Percentiles rank a stretch among this genome's conserved stretches.
Evolutionary conservation across 2,888 invertebrate genomes (phyloP).

Genomic region (Coenonympha arcania): DNA sequence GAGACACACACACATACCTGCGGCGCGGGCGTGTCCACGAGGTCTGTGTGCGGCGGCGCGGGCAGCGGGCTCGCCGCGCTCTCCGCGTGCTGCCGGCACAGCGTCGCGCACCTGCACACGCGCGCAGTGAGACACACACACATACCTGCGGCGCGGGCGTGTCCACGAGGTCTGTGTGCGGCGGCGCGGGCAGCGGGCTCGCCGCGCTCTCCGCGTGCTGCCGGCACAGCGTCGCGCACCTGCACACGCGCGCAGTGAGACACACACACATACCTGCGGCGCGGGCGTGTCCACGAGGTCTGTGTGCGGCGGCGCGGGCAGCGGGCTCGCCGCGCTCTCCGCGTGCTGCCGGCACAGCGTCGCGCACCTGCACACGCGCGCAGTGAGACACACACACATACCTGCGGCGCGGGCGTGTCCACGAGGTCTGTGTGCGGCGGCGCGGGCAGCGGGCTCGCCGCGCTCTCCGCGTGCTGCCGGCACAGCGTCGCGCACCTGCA

Average conservation of each 20-base stretch:
- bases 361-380: conserved; percentile 47
- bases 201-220: conserved; percentile 54
- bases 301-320: conserved; percentile 27
- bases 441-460: conserved; percentile 38
- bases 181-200: conserved; percentile 35
- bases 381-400: too few relatives aligned
- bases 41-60: conserved; percentile 21
- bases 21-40: too few relatives aligned
- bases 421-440: conserved; percentile 21
- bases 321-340: conserved; percentile 46
- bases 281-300: too few relatives aligned
- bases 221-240: conserved; percentile 57
- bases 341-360: conserved; percentile 58
- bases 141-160: too few relatives aligned
- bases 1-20: too few relatives aligned
- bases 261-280: too few relatives aligned
- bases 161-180: conserved; percentile 21
- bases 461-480: conserved; percentile 55
- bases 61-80: conserved; percentile 42
- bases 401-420: too few relatives aligned
- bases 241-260: conserved; percentile 29
- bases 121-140: too few relatives aligned
- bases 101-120: conserved; percentile 51
- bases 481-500: conserved; percentile 57
- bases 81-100: conserved; percentile 60